Conservation (phyloP, 2,888 invertebrate species). For the Pachymerium ferrugineum region DNA sequence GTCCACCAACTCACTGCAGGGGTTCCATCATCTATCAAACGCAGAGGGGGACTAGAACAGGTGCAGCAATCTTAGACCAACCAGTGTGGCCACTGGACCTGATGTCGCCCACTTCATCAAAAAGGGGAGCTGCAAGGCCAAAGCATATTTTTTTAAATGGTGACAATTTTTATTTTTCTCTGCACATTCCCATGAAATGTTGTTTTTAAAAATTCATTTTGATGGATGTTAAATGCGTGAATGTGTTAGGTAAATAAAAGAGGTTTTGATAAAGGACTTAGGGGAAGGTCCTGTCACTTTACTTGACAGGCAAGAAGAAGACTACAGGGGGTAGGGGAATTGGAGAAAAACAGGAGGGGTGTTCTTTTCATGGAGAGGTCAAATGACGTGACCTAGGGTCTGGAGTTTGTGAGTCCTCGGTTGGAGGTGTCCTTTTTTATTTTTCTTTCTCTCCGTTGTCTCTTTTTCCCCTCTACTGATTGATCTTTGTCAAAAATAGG, state of each 20-base stretch:
- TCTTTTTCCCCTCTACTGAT: background rate
- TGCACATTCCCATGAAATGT: background rate
- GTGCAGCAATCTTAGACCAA: background rate
- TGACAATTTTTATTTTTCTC: background rate
- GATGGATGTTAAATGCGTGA: background rate
- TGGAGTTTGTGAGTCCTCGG: background rate
- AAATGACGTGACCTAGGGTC: background rate
- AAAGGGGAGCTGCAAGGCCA: background rate
- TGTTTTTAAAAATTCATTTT: background rate
- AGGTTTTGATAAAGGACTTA: background rate
- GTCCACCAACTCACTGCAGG: background rate
- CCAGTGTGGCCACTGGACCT: background rate
- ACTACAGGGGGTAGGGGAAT: background rate
- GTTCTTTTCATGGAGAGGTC: background rate
- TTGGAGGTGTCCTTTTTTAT: conserved; percentile 1
- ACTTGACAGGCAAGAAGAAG: background rate
- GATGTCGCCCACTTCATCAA: background rate
- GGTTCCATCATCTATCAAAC: background rate
- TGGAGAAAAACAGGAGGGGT: background rate
- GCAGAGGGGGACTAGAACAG: background rate
- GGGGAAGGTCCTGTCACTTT: background rate
- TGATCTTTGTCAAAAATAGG: background rate
- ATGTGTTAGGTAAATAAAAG: background rate
- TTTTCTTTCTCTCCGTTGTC: background rate
- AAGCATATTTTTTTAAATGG: background rate